Percentiles rank a stretch among this genome's conserved stretches.
phyloP scores from a whole-genome alignment of 2,888 invertebrate species.

The Noctua janthe region DNA sequence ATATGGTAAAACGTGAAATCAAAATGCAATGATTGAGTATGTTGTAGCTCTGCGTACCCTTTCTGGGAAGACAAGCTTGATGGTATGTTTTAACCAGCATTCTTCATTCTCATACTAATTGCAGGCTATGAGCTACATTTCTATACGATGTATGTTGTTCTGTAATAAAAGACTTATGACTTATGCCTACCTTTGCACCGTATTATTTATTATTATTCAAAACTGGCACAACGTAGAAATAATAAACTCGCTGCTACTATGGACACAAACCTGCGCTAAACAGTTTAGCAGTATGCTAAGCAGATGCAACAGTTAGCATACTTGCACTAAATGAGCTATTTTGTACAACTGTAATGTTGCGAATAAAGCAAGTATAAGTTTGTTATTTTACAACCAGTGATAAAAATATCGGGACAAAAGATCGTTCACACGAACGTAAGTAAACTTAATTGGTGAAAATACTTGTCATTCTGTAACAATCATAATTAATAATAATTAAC shows the following conservation, averaged over 20 bases:
- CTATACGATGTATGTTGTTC: no score
- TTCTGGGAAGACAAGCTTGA: not conserved
- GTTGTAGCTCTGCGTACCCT: not conserved
- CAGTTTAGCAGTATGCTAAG: slow-evolving; percentile 34
- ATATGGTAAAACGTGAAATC: not conserved
- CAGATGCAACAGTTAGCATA: slow-evolving; percentile 28
- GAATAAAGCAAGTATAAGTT: not conserved
- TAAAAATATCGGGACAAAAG: not conserved
- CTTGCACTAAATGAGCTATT: not conserved
- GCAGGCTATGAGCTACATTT: not conserved
- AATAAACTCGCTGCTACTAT: not conserved
- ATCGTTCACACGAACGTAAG: not conserved
- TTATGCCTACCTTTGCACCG: not conserved
- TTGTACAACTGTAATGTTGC: not conserved
- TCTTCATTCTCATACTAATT: not conserved
- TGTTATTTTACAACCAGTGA: not conserved
- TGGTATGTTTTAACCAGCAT: not conserved
- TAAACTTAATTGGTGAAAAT: not conserved
- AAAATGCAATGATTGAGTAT: not conserved
- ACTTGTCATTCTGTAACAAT: not conserved
- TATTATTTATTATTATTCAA: not conserved
- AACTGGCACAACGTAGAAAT: slow-evolving; percentile 16
- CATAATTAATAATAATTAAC: no score
- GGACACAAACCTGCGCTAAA: slow-evolving; percentile 10
- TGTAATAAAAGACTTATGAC: no score